Percentiles rank a stretch among this genome's conserved stretches.
phyloP scores from a whole-genome alignment of 1,140 invertebrate genomes.

The Stratiolaelaps scimitus region DNA sequence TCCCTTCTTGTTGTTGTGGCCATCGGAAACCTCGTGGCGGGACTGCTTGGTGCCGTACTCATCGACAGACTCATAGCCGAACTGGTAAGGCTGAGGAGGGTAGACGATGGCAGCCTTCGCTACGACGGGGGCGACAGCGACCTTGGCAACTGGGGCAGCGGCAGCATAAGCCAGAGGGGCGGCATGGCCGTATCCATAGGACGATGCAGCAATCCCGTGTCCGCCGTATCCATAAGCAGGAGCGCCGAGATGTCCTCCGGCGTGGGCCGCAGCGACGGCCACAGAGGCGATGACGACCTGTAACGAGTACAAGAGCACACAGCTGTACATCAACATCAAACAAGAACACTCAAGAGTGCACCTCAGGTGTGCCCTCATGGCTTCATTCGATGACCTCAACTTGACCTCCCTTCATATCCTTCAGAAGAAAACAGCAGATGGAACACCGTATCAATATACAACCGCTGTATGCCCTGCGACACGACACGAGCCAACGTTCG shows the following conservation, averaged over 20 bases:
- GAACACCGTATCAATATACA: neutral
- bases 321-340: too few relatives aligned
- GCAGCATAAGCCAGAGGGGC: slow-evolving; percentile 15
- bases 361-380: neutral
- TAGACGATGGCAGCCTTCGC: slow-evolving; percentile 24
- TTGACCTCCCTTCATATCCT: neutral
- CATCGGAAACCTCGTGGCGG: slow-evolving; percentile 27
- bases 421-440: neutral
- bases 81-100: slow-evolving; percentile 24
- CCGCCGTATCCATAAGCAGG: slow-evolving; percentile 1
- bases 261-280: neutral
- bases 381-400: neutral
- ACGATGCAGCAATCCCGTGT: neutral
- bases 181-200: neutral
- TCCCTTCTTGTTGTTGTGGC: slow-evolving; percentile 25
- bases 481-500: too few relatives aligned
- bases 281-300: slow-evolving; percentile 17
- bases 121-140: neutral
- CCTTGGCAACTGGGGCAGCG: slow-evolving; percentile 19
- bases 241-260: neutral
- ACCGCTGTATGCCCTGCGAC: too few relatives aligned
- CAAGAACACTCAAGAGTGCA: neutral
- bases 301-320: too few relatives aligned
- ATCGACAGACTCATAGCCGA: slow-evolving; percentile 23
- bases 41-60: slow-evolving; percentile 27